Conservation (phyloP, 1,140 invertebrate species). For the Nasonia vitripennis region DNA sequence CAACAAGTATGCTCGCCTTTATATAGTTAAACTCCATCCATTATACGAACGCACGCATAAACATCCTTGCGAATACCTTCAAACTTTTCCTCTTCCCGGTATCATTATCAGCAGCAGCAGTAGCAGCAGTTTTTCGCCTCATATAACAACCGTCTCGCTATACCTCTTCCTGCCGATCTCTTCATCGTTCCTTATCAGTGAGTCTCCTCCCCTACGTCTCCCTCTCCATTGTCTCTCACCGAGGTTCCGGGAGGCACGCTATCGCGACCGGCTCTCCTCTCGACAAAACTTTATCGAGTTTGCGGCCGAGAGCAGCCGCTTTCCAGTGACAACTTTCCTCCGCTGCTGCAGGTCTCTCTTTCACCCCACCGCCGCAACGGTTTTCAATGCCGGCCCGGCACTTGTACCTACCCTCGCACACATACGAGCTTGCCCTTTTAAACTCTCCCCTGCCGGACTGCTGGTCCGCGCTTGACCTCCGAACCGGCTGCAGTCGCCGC, state of each 20-base stretch:
- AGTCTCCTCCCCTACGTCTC: neutral
- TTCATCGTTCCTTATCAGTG: neutral
- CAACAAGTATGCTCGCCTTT: no score
- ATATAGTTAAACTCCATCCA: no score
- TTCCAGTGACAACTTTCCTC: conserved; percentile 47
- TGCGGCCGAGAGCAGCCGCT: conserved; percentile 17
- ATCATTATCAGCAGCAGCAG: neutral
- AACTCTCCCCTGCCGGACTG: neutral
- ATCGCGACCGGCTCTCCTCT: neutral
- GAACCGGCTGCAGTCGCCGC: neutral
- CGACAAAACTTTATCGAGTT: conserved; percentile 50
- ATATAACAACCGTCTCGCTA: neutral
- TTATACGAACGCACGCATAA: no score
- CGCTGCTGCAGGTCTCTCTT: conserved; percentile 1
- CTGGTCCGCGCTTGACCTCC: neutral
- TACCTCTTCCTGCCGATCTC: neutral
- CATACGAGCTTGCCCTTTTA: conserved; percentile 31
- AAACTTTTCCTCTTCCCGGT: neutral
- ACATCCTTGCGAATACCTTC: no score
- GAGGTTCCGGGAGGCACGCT: conserved; percentile 7
- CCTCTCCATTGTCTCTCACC: neutral
- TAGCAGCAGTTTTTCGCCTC: neutral
- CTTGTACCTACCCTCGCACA: neutral
- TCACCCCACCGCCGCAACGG: neutral
- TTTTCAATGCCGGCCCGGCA: conserved; percentile 1